A percentile compares a stretch with the other conserved stretches of the same genome.
Evolutionary conservation across 2,797 vertebrate species (phyloP).

Genomic region (Poecile montanus): DNA sequence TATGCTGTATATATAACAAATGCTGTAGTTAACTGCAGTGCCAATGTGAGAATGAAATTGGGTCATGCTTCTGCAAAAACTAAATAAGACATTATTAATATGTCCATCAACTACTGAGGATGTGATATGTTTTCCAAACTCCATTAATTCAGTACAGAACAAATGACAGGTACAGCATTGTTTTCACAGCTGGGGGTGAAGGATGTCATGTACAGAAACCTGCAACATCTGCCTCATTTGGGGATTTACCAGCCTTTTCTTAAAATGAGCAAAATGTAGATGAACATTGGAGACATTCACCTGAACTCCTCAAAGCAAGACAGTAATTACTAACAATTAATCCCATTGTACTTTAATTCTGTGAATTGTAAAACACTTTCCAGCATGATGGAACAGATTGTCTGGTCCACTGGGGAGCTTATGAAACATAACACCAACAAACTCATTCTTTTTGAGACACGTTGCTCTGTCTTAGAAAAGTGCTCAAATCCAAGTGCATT

Average conservation of each 20-base stretch:
- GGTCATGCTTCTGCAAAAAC: constrained; percentile 55
- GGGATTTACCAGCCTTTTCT: constrained; percentile 27
- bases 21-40: constrained; percentile 6
- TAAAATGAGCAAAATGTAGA: constrained; percentile 18
- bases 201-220: background rate
- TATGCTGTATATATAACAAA: too few species aligned
- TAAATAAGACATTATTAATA: constrained; percentile 68
- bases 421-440: background rate
- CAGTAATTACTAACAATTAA: constrained; percentile 49
- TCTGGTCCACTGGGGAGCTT: background rate
- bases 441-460: background rate
- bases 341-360: constrained; percentile 34
- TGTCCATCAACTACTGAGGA: constrained; percentile 58
- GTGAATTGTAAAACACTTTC: constrained; percentile 33
- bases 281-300: background rate
- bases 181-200: constrained; percentile 6
- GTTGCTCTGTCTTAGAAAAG: background rate
- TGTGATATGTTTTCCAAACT: constrained; percentile 68
- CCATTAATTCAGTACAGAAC: constrained; percentile 70
- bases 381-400: constrained; percentile 5
- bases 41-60: constrained; percentile 59
- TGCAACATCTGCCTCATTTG: background rate
- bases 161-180: background rate
- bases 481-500: background rate
- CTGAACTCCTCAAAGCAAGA: constrained; percentile 3